Evolutionary conservation across 2,888 invertebrate species (phyloP).

Genomic region (Pseudoips prasinana): DNA sequence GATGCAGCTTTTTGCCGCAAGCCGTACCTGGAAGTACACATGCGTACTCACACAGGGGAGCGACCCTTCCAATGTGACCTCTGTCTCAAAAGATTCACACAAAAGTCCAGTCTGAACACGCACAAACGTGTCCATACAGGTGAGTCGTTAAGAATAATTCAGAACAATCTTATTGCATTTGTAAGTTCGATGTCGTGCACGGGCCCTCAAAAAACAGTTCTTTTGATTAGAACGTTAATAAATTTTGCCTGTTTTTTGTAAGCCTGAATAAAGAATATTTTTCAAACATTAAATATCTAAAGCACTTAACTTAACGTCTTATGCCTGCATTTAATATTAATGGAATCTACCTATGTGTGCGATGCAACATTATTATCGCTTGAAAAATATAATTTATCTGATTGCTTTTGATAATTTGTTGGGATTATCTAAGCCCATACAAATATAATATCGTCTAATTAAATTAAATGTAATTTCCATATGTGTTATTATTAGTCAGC

Average conservation of each 20-base stretch:
- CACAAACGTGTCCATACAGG: conserved; percentile 90
- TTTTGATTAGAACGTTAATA: background rate
- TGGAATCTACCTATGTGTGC: too few relatives aligned
- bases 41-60: conserved; percentile 91
- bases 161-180: conserved; percentile 18
- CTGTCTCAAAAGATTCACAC: conserved; percentile 89
- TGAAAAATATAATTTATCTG: conserved; percentile 33
- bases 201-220: conserved; percentile 29
- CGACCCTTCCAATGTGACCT: conserved; percentile 88
- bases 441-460: conserved; percentile 22
- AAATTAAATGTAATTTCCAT: conserved; percentile 62
- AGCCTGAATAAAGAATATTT: conserved; percentile 34
- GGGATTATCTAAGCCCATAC: conserved; percentile 16
- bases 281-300: conserved; percentile 30
- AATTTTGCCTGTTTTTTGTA: conserved; percentile 23
- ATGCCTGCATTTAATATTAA: too few relatives aligned
- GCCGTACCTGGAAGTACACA: conserved; percentile 90
- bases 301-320: too few relatives aligned
- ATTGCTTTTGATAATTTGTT: conserved; percentile 12
- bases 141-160: conserved; percentile 45
- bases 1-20: conserved; percentile 91
- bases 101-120: conserved; percentile 90
- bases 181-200: conserved; percentile 23
- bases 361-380: conserved; percentile 4
- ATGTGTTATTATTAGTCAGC: conserved; percentile 31